Base-by-base conservation (phyloP, 2,888 invertebrate species). In the Polydrusus pterygomalis region DNA sequence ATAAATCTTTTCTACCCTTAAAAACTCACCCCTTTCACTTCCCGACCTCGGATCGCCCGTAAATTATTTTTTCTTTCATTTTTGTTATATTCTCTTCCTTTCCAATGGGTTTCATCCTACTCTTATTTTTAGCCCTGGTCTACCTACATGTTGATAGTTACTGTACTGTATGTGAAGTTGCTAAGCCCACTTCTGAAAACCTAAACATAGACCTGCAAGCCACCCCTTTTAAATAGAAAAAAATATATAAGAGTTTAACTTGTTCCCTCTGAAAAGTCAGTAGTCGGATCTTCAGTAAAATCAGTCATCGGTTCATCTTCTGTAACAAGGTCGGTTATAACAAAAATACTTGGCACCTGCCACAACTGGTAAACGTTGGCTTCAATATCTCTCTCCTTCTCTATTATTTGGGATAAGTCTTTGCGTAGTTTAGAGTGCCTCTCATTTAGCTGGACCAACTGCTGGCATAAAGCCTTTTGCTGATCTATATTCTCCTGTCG, bases 341-440 rank as follows among this genome's bases (percentile, higher is more conserved):
- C 83, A 80, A 87, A 88, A 81, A 85, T 85, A 80, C 87, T 87
- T 40, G 88, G 87, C 54, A 87, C 85, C 77, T 87, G 86, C 87
- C 87, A 87, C 68, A 88, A 81, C 71, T 85, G 82, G 70, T 83
- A 84, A 20, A 87, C 83, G 58, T 81, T 81, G 34, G 74, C 80
- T 75, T 88, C 87, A 78, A 87, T 83, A 20, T 82, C 82, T 72
- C 81, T 83, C 73, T 87, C 87, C 5, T 83, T 79, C 40, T 86
- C 84, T 74, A 86, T 85, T 62, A 86, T 77, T 15, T 75, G 58
- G 9, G 80, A 40, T 51, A 87, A 77, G 74, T 86, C 84, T 73
- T 80, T 84, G 75, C 85, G 85, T 38, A 88, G 78, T 72, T 84
- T 84, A 45, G 80, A 81, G 65, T 87, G 85, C 30, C 84, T 79